phyloP scores from a whole-genome alignment of 1,140 invertebrate species.

The Anadara kagoshimensis region DNA sequence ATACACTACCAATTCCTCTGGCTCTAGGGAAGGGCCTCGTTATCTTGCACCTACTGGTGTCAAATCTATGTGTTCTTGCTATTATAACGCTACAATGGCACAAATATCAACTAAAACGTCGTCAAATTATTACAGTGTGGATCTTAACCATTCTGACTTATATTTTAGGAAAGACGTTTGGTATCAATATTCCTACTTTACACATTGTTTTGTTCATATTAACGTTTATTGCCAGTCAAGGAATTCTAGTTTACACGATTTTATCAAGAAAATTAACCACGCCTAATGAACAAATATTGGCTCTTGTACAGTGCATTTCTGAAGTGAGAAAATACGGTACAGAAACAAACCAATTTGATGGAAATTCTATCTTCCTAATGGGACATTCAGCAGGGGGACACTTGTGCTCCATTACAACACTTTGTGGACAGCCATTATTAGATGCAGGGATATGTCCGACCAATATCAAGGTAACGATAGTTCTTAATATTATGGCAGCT shows the following conservation, averaged over 20 bases:
- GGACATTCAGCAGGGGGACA: slow-evolving; percentile 49
- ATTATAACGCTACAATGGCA: not conserved
- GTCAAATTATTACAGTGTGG: too few relatives aligned
- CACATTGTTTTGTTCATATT: too few relatives aligned
- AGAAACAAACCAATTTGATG: slow-evolving; percentile 10
- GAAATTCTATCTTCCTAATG: slow-evolving; percentile 34
- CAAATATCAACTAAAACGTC: too few relatives aligned
- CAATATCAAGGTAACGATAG: slow-evolving; percentile 14
- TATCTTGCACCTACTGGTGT: not conserved
- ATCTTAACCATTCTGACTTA: too few relatives aligned
- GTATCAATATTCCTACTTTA: too few relatives aligned
- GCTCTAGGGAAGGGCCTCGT: not conserved
- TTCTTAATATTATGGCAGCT: not conserved
- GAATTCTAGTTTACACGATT: slow-evolving; percentile 14
- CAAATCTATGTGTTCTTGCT: not conserved
- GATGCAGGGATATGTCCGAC: slow-evolving; percentile 1
- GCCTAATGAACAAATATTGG: slow-evolving; percentile 20
- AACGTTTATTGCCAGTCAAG: slow-evolving; percentile 8
- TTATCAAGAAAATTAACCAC: not conserved
- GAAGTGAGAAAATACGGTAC: slow-evolving; percentile 15
- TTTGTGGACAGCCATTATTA: not conserved
- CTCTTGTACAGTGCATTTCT: slow-evolving; percentile 19
- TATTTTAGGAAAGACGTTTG: too few relatives aligned
- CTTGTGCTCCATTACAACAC: slow-evolving; percentile 30
- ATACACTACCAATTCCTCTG: too few relatives aligned